Evolutionary conservation across 2,888 invertebrate species (phyloP).

Genomic region (Tachina lurida): DNA sequence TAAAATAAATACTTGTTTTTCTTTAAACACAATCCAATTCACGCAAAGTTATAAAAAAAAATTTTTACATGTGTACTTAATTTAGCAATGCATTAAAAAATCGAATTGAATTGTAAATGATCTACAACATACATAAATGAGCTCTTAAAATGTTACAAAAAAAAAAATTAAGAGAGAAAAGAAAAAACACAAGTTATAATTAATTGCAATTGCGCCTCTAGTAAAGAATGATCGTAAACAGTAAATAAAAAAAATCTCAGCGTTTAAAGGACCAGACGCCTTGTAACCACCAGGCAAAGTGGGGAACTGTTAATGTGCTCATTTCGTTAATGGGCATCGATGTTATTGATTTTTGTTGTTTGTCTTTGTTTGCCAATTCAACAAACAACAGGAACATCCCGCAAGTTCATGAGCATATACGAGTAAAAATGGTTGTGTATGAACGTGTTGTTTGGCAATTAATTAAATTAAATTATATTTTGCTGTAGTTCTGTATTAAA

Average conservation of each 20-base stretch:
- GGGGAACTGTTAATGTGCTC: slow-evolving; percentile 57
- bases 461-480: slow-evolving; percentile 72
- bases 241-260: slow-evolving; percentile 27
- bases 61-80: background rate
- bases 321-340: slow-evolving; percentile 48
- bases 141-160: slow-evolving; percentile 45
- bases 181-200: slow-evolving; percentile 43
- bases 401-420: background rate
- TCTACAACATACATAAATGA: slow-evolving; percentile 62
- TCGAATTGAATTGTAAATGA: slow-evolving; percentile 62
- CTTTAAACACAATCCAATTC: background rate
- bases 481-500: slow-evolving; percentile 63
- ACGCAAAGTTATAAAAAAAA: background rate
- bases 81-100: background rate
- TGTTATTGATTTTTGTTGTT: slow-evolving; percentile 38
- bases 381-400: slow-evolving; percentile 8
- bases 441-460: slow-evolving; percentile 71
- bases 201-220: slow-evolving; percentile 69
- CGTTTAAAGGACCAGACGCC: slow-evolving; percentile 15
- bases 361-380: slow-evolving; percentile 14
- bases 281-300: background rate
- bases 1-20: background rate
- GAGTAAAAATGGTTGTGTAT: slow-evolving; percentile 36
- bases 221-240: slow-evolving; percentile 37
- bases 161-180: background rate